A percentile compares a stretch with the other conserved stretches of the same genome.
phyloP scores from a whole-genome alignment of 2,113 vertebrate species.

The Columba janthina region DNA sequence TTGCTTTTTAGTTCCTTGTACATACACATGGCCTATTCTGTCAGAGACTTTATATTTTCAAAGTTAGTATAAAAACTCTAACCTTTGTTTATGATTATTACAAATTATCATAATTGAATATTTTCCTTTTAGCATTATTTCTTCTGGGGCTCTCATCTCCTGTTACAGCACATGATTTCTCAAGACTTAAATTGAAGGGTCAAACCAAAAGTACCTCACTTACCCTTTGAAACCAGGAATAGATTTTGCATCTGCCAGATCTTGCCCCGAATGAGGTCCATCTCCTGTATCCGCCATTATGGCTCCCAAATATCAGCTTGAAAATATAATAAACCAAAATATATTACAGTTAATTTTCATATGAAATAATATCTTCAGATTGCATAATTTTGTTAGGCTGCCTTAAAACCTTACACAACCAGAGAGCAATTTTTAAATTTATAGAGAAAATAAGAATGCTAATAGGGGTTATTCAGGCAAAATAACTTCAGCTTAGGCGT shows the following conservation, averaged over 20 bases:
- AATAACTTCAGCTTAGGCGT: not conserved
- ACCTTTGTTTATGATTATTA: not conserved
- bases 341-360: not conserved
- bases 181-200: not conserved
- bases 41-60: not conserved
- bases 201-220: not conserved
- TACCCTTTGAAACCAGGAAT: constrained; percentile 56
- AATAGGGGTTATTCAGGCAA: not conserved
- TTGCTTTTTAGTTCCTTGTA: not conserved
- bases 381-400: not conserved
- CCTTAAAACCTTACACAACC: not conserved
- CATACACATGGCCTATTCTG: rapidly evolving
- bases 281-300: constrained; percentile 56
- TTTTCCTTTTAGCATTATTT: not conserved
- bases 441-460: not conserved
- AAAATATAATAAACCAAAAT: constrained; percentile 20
- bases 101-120: not conserved
- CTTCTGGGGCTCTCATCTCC: not conserved
- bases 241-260: constrained; percentile 59
- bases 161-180: not conserved
- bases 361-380: not conserved
- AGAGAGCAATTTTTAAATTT: not conserved
- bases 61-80: not conserved
- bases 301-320: not conserved
- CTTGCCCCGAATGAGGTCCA: not conserved